phyloP scores from a whole-genome alignment of 2,113 vertebrate species.

The Pelmatolapia mariae region DNA sequence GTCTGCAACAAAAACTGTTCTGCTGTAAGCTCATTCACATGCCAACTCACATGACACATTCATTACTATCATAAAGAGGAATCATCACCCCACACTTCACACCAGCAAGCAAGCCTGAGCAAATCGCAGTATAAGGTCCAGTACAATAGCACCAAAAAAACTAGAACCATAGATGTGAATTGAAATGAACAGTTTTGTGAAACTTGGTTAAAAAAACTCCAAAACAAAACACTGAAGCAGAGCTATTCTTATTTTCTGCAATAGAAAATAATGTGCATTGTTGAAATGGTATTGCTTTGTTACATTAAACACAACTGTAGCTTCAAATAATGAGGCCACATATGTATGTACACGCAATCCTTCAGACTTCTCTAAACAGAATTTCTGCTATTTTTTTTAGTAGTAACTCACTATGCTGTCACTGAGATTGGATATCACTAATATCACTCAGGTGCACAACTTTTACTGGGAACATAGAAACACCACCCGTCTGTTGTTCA shows the following conservation, averaged over 20 bases:
- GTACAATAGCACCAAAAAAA: background rate
- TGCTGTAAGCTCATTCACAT: slow-evolving; percentile 12
- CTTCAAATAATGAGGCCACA: background rate
- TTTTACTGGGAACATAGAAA: background rate
- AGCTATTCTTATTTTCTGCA: background rate
- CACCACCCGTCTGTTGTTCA: background rate
- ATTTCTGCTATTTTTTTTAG: background rate
- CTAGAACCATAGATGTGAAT: background rate
- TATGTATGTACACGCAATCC: rapidly evolving
- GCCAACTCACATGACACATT: background rate
- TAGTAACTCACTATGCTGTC: background rate
- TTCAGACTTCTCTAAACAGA: background rate
- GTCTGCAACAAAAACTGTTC: slow-evolving; percentile 70
- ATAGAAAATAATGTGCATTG: background rate
- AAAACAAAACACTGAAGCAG: background rate
- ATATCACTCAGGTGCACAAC: background rate
- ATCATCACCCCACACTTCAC: background rate
- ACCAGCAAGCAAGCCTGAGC: background rate
- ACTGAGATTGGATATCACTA: background rate
- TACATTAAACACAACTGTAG: background rate
- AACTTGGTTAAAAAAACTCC: background rate
- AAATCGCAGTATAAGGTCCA: rapidly evolving
- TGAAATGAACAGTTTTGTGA: background rate
- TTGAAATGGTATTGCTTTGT: background rate
- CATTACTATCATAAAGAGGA: background rate